These are phyloP conservation scores for Dryobotodes eremita DNA, from an alignment of 2,888 invertebrate species.

Conservation along the genomic window DNA sequence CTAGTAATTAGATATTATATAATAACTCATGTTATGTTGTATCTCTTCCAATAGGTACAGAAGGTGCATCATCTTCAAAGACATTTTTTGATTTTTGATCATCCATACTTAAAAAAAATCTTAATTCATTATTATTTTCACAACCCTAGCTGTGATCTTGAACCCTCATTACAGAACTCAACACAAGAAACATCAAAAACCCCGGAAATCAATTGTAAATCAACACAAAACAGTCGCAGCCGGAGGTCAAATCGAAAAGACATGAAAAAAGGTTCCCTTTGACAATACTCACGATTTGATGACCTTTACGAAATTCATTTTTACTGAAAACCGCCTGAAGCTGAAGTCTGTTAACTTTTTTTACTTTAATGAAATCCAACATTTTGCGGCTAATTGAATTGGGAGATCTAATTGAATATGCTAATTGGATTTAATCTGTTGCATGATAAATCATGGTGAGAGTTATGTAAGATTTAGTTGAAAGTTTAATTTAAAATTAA, in stretches of 20 bases:
- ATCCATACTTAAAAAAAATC: not conserved
- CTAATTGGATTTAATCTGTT: conserved; percentile 11
- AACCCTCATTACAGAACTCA: conserved; percentile 11
- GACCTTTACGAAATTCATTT: conserved; percentile 51
- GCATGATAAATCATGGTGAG: not conserved
- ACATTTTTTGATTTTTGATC: no score
- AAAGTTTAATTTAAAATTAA: conserved; percentile 1
- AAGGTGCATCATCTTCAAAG: no score
- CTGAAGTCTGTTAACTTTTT: conserved; percentile 12
- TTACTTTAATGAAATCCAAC: conserved; percentile 19
- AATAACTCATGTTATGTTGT: no score
- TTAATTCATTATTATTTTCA: no score
- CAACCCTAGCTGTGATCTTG: not conserved
- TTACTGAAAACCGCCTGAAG: conserved; percentile 27
- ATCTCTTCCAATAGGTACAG: no score
- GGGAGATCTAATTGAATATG: not conserved
- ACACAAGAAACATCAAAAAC: conserved; percentile 13
- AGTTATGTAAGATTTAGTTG: not conserved
- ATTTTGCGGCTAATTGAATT: conserved; percentile 15
- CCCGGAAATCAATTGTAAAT: conserved; percentile 11
- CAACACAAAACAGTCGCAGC: conserved; percentile 13
- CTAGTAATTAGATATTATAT: no score
- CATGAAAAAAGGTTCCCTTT: conserved; percentile 33
- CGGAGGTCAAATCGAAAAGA: conserved; percentile 11
- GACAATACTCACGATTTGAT: conserved; percentile 23